Evolutionary conservation across 2,113 vertebrate species (phyloP).

Genomic region (Leucoraja erinaceus): DNA sequence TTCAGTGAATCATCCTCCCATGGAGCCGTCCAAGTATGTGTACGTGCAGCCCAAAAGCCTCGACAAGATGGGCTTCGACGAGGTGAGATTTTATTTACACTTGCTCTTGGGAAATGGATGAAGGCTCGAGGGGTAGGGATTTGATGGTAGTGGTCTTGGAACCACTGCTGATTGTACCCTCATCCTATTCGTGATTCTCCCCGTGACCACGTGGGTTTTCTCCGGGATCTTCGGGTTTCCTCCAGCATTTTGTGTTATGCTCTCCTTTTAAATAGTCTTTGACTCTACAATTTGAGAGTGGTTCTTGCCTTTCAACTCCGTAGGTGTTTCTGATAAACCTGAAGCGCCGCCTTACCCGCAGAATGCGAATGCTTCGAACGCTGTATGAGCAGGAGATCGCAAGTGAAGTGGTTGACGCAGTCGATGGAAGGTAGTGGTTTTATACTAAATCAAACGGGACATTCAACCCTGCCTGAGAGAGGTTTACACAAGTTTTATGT

Average conservation of each 20-base stretch:
- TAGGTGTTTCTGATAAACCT: slow-evolving; percentile 89
- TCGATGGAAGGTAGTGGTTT: slow-evolving; percentile 73
- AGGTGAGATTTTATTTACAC: slow-evolving; percentile 57
- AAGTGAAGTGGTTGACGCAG: slow-evolving; percentile 66
- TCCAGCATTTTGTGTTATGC: no score
- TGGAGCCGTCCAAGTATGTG: slow-evolving; percentile 64
- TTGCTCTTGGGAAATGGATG: no score
- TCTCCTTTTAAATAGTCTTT: neutral
- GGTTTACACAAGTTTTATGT: neutral
- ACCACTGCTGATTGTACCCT: no score
- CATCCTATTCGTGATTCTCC: no score
- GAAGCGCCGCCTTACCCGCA: slow-evolving; percentile 63
- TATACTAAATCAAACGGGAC: neutral
- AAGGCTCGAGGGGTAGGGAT: neutral
- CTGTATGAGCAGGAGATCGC: slow-evolving; percentile 66
- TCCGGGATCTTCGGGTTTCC: no score
- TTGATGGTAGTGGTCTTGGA: neutral
- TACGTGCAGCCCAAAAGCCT: slow-evolving; percentile 53
- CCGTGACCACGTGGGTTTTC: no score
- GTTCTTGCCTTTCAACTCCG: slow-evolving; percentile 45
- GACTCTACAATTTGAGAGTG: slow-evolving; percentile 39
- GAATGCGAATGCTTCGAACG: slow-evolving; percentile 68
- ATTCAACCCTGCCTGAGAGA: neutral
- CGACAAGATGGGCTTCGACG: slow-evolving; percentile 82
- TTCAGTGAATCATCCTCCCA: slow-evolving; percentile 65